phyloP scores from a whole-genome alignment of 2,888 invertebrate genomes.

The Eupelmus urozonus region DNA sequence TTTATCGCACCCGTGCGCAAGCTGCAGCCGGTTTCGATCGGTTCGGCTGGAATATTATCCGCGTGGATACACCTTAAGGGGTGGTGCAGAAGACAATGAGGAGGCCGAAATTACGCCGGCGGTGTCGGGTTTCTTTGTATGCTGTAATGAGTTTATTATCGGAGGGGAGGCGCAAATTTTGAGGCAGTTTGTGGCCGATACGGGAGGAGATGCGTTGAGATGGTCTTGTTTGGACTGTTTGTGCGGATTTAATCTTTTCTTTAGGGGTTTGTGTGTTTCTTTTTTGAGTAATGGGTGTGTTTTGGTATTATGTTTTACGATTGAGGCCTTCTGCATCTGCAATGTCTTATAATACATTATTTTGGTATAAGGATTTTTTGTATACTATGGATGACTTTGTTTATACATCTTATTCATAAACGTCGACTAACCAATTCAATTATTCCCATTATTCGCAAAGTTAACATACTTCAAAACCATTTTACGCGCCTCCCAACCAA shows the following conservation, averaged over 20 bases:
- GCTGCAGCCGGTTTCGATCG: constrained; percentile 5
- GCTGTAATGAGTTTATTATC: constrained; percentile 38
- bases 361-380: too few species aligned
- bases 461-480: too few species aligned
- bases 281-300: too few species aligned
- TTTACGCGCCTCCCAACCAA: too few species aligned
- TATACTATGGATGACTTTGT: too few species aligned
- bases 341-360: too few species aligned
- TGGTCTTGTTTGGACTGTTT: background rate
- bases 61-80: background rate
- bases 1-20: constrained; percentile 25
- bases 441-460: too few species aligned
- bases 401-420: too few species aligned
- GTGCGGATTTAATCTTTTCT: background rate
- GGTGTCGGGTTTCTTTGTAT: constrained; percentile 10
- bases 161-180: constrained; percentile 21
- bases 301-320: too few species aligned
- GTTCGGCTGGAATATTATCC: background rate
- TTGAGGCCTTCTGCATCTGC: too few species aligned
- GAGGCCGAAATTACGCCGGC: constrained; percentile 13
- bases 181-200: constrained; percentile 22
- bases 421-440: too few species aligned
- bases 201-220: background rate
- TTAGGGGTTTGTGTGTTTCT: background rate
- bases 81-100: background rate